A percentile compares a stretch with the other conserved stretches of the same genome.
These are phyloP conservation scores for Drosophila sucinea DNA, from an alignment of 1,140 invertebrate species.

Conservation along the genomic window DNA sequence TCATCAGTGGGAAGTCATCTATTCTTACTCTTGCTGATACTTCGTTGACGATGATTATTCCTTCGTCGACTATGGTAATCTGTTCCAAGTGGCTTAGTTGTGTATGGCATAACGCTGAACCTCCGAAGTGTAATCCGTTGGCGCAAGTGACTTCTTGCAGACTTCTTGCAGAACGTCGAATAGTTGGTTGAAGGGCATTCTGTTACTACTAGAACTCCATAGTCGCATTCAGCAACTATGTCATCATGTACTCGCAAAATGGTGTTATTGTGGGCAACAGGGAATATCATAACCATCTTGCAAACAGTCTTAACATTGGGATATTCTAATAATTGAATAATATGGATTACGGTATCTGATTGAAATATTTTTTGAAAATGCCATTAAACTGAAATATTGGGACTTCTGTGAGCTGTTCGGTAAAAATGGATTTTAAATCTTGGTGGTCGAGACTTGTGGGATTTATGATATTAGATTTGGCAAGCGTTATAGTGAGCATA, in stretches of 20 bases:
- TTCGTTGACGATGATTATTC: background rate
- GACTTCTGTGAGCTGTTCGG: constrained; percentile 15
- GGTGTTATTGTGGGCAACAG: no score
- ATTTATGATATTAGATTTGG: no score
- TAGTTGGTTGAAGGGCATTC: background rate
- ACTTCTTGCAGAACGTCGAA: background rate
- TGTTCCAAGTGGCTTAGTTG: constrained; percentile 1
- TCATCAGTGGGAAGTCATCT: no score
- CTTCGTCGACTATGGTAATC: background rate
- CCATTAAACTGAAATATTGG: constrained; percentile 8
- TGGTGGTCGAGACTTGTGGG: background rate
- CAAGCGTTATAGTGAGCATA: no score
- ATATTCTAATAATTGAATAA: background rate
- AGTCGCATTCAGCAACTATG: no score
- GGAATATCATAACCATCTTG: background rate
- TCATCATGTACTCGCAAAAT: no score
- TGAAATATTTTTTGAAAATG: background rate
- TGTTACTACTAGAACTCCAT: background rate
- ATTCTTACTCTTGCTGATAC: background rate
- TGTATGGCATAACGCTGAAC: background rate
- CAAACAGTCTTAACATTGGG: background rate
- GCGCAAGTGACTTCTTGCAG: background rate
- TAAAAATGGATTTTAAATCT: constrained; percentile 10
- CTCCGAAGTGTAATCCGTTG: background rate
- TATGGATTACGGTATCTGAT: no score